These are phyloP conservation scores for Scaptodrosophila latifasciaeformis DNA, from an alignment of 2,888 invertebrate species.

Conservation along the genomic window DNA sequence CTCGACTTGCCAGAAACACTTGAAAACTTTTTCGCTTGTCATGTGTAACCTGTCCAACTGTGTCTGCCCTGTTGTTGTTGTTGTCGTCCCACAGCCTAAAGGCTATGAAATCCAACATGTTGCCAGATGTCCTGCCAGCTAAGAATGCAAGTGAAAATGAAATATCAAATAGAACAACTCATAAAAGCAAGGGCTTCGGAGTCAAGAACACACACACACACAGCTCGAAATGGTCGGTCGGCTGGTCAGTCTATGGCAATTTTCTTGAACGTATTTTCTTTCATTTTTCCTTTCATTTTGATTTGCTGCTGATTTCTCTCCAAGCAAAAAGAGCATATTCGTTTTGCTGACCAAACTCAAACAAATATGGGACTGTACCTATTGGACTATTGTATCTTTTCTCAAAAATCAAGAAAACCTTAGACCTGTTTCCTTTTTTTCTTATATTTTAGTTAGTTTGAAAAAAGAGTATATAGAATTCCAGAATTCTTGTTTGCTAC, in stretches of 20 bases:
- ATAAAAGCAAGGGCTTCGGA: slow-evolving; percentile 46
- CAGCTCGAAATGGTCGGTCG: no score
- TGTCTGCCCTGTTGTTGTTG: slow-evolving; percentile 14
- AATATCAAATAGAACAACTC: slow-evolving; percentile 59
- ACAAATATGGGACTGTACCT: no score
- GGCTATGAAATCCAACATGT: slow-evolving; percentile 56
- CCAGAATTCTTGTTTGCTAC: background rate
- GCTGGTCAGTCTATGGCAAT: slow-evolving; percentile 34
- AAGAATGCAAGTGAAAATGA: slow-evolving; percentile 49
- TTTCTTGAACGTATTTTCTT: slow-evolving; percentile 30
- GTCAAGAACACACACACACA: no score
- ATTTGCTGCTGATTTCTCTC: no score
- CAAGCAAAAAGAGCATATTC: no score
- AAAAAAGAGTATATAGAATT: no score
- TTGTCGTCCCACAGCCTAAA: slow-evolving; percentile 46
- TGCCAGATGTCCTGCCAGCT: slow-evolving; percentile 9
- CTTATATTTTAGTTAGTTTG: no score
- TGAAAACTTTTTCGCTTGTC: slow-evolving; percentile 58
- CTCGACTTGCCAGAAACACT: slow-evolving; percentile 37
- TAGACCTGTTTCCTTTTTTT: no score
- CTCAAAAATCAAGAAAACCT: no score
- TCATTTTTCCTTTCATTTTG: background rate
- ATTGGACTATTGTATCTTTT: no score
- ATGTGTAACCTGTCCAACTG: slow-evolving; percentile 63
- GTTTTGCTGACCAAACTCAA: no score